A percentile compares a stretch with the other conserved stretches of the same genome.
phyloP scores from a whole-genome alignment of 2,888 invertebrate genomes.

The Prosopocoilus inquinatus region DNA sequence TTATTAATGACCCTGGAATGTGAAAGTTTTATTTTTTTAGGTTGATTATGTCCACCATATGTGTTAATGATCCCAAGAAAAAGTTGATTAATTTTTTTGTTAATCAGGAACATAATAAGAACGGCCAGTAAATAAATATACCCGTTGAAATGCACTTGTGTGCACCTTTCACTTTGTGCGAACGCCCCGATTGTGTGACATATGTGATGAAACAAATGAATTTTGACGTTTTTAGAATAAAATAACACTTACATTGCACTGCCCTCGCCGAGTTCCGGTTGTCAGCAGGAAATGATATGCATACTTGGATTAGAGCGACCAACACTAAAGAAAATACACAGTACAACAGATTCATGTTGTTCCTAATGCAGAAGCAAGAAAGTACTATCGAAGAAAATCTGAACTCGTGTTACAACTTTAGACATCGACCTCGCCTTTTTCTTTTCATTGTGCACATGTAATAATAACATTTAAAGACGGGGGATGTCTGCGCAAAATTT shows the following conservation, averaged over 20 bases:
- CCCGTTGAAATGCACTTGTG: too few species aligned
- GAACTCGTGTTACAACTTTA: constrained; percentile 22
- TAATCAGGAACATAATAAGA: too few species aligned
- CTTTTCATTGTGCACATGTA: constrained; percentile 15
- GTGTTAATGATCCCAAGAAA: too few species aligned
- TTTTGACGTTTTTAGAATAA: not conserved
- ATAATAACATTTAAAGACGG: constrained; percentile 1
- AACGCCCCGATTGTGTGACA: not conserved
- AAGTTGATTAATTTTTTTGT: too few species aligned
- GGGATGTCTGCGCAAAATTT: constrained; percentile 19
- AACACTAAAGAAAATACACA: constrained; percentile 21
- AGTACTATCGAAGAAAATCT: constrained; percentile 7
- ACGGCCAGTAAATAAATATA: too few species aligned
- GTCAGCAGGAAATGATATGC: constrained; percentile 16
- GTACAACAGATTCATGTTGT: constrained; percentile 21
- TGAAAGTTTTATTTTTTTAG: too few species aligned
- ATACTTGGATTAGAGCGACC: constrained; percentile 9
- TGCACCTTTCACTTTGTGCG: too few species aligned
- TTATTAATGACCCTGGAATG: too few species aligned
- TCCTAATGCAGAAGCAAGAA: not conserved
- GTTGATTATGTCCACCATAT: too few species aligned
- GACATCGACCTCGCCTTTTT: constrained; percentile 22
- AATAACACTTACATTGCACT: constrained; percentile 23
- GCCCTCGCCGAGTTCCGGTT: constrained; percentile 20
- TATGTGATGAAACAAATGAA: not conserved